Base-by-base conservation (phyloP, 2,113 vertebrate genomes). In the Dunckerocampus dactyliophorus region DNA sequence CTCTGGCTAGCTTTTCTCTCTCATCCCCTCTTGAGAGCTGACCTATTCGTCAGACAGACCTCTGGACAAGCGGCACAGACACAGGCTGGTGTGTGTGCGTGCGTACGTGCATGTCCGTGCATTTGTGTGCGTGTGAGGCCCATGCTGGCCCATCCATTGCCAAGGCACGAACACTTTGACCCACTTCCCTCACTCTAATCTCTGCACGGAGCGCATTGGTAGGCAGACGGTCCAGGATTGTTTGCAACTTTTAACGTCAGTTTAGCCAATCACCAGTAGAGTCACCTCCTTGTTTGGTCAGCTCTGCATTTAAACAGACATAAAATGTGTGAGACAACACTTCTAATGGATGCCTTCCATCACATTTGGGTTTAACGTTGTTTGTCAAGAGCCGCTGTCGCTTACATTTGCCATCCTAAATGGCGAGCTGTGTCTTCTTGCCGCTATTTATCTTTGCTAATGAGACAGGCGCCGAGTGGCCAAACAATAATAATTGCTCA, bases 1-100 rank as follows among this genome's bases (percentile, higher is more conserved):
- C 55, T 66, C 69, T 39, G 47, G 61, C 47, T 52, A n/a, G 60
- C 55, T 51, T 62, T 42, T 64, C 65, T 63, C 63, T 47, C 59
- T 69, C 61, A 46, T 61, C 59, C 68, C 79, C 71, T 67, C 65
- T 49, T 28, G 61, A 77, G 76, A 50, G 24, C 67, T 71, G 76
- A 83, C 78, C 76, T 80, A 75, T 84, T 74, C 72, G 34, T 73
- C 74, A 82, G 57, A 53, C 72, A 42, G 65, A 75, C 76, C 70
- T 67, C 65, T 39, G 22, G 70, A 76, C 69, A 67, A 55, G 57
- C 74, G 65, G 69, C 45, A 20, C 34, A 69, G 67, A 50, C 62
- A 76, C 59, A 69, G 50, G 55, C 62, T 70, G 52, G 31, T 69
- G 64, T 66, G 53, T 74, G 59, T 57, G 62, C 64, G 62, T 63